A percentile compares a stretch with the other conserved stretches of the same genome.
Evolutionary conservation across 2,113 vertebrate genomes (phyloP).

Genomic region (Hyperopisus bebe): DNA sequence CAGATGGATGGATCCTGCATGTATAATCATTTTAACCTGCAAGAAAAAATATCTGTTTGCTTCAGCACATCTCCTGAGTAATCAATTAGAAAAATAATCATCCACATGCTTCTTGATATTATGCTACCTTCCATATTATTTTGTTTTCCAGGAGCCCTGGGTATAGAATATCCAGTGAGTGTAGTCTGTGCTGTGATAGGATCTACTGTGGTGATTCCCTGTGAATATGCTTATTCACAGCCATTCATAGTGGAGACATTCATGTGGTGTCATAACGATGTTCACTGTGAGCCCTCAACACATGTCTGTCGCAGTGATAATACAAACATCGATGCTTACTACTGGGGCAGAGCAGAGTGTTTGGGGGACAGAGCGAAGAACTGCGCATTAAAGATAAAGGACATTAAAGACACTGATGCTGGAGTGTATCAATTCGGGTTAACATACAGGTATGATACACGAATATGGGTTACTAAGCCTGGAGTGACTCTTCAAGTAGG

Average conservation of each 20-base stretch:
- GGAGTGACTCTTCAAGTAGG: neutral
- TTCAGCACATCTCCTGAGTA: too few relatives aligned
- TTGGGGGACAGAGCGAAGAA: neutral
- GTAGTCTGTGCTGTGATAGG: too few relatives aligned
- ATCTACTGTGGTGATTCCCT: too few relatives aligned
- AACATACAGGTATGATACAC: neutral
- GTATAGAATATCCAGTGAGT: accelerated
- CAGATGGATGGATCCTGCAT: too few relatives aligned
- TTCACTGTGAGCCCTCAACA: neutral
- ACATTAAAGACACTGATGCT: neutral
- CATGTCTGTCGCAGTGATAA: neutral
- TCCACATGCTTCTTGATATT: too few relatives aligned
- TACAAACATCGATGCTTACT: neutral
- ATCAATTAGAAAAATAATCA: too few relatives aligned
- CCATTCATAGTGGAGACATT: too few relatives aligned
- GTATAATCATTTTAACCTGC: too few relatives aligned
- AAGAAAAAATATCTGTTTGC: too few relatives aligned
- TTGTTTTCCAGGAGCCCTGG: too few relatives aligned
- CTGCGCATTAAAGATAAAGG: neutral
- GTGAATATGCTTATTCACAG: too few relatives aligned
- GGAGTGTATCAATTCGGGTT: neutral
- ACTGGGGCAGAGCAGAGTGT: neutral
- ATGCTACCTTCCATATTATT: too few relatives aligned
- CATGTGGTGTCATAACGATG: neutral
- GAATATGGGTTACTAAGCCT: neutral